Conservation (phyloP, 2,113 vertebrate genomes). For the Neogobius melanostomus region DNA sequence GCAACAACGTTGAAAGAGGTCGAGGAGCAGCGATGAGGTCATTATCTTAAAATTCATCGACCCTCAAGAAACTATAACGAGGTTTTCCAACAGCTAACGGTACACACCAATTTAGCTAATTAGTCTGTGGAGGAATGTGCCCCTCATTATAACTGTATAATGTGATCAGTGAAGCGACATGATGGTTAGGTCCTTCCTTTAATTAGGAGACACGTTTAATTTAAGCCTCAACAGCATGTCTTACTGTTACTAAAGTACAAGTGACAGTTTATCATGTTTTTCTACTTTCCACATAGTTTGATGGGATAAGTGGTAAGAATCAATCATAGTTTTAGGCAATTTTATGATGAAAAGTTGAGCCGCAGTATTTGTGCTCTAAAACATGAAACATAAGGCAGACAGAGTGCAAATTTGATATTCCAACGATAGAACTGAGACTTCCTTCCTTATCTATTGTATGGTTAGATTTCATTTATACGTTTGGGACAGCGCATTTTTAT, state of each 20-base stretch:
- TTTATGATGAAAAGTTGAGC: too few species aligned
- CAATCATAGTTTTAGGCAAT: too few species aligned
- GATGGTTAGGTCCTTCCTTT: background rate
- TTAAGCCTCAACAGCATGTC: background rate
- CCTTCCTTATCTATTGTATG: too few species aligned
- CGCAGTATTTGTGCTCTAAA: too few species aligned
- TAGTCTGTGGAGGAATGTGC: slow-evolving; percentile 7
- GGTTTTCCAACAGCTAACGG: slow-evolving; percentile 27
- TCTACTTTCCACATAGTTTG: too few species aligned
- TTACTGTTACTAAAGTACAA: background rate
- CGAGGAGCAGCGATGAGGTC: background rate
- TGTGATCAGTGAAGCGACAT: slow-evolving; percentile 1
- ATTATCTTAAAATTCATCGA: slow-evolving; percentile 34
- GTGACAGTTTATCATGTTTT: too few species aligned
- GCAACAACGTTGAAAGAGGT: background rate
- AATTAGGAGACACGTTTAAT: background rate
- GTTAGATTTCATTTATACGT: too few species aligned
- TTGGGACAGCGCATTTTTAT: too few species aligned
- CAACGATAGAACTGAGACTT: too few species aligned
- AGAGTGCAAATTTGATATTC: too few species aligned
- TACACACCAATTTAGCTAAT: slow-evolving; percentile 24
- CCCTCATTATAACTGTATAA: slow-evolving; percentile 3
- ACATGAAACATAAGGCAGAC: too few species aligned
- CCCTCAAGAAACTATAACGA: slow-evolving; percentile 10
- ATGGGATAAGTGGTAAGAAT: too few species aligned